phyloP scores from a whole-genome alignment of 2,797 vertebrate species.

The Muscicapa striata region DNA sequence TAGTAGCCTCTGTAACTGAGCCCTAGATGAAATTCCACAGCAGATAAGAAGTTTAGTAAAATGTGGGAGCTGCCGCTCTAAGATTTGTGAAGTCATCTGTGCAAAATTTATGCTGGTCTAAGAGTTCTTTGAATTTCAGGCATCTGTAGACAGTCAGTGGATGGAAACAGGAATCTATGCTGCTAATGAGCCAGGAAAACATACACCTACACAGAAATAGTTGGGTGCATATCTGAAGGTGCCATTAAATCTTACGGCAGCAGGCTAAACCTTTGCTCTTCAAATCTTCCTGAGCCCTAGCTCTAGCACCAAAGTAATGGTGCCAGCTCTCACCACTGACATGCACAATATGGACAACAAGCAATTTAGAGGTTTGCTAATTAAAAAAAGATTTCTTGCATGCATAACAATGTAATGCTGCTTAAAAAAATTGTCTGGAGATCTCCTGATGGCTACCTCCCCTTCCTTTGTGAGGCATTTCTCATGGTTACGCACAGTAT shows the following conservation, averaged over 20 bases:
- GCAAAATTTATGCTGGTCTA: not conserved
- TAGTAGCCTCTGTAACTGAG: not conserved
- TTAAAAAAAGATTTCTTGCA: not conserved
- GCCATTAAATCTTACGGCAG: not conserved
- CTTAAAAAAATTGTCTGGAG: not conserved
- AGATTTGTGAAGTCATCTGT: slow-evolving; percentile 31
- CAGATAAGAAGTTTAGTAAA: not conserved
- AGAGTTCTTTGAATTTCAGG: not conserved
- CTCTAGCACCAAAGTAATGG: not conserved
- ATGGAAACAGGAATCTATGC: not conserved
- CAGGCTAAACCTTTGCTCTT: not conserved
- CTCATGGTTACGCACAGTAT: not conserved
- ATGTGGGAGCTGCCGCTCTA: not conserved
- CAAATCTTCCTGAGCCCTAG: not conserved
- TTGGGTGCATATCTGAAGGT: not conserved
- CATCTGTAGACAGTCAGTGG: not conserved
- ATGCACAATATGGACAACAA: not conserved
- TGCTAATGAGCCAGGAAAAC: not conserved
- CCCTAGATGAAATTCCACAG: not conserved
- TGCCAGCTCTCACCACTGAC: not conserved
- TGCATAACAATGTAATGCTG: not conserved
- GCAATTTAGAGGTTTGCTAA: not conserved
- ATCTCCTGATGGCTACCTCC: not conserved
- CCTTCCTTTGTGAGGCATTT: not conserved
- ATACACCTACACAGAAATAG: not conserved